Percentiles rank a stretch among this genome's conserved stretches.
Evolutionary conservation across 2,113 vertebrate species (phyloP).

Genomic region (Rutilus rutilus): DNA sequence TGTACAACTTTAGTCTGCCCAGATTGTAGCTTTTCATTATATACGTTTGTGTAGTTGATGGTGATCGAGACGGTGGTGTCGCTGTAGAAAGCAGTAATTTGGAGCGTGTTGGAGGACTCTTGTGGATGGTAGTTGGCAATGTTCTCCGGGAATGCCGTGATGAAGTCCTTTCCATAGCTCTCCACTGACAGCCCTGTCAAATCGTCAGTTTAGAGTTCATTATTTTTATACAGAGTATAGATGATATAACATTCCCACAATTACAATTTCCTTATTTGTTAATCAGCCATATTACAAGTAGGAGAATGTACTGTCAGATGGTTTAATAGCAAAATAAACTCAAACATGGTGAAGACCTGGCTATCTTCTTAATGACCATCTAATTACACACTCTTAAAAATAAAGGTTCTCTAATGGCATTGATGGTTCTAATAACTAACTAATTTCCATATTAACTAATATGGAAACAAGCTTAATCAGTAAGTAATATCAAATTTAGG

Average conservation of each 20-base stretch:
- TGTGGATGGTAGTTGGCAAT: slow-evolving; percentile 68
- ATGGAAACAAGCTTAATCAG: too few species aligned
- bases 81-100: slow-evolving; percentile 34
- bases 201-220: not conserved
- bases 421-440: too few species aligned
- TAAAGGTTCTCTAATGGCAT: too few species aligned
- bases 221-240: not conserved
- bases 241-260: not conserved
- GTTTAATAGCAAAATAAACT: not conserved
- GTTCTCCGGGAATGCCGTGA: slow-evolving; percentile 73
- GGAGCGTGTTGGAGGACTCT: not conserved
- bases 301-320: not conserved
- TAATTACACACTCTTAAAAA: not conserved
- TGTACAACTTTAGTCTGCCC: not conserved
- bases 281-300: not conserved
- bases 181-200: not conserved
- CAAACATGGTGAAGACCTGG: not conserved
- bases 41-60: rapidly evolving
- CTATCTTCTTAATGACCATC: not conserved
- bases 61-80: rapidly evolving
- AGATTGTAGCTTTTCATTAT: not conserved
- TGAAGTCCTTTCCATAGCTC: slow-evolving; percentile 54
- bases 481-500: too few species aligned
- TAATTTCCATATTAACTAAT: too few species aligned
- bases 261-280: not conserved